Evolutionary conservation across 64 coral and sea anemone species (phyloP), one percentile per base, ranked within the genome.

Genomic region (Anthopleura sola): DNA sequence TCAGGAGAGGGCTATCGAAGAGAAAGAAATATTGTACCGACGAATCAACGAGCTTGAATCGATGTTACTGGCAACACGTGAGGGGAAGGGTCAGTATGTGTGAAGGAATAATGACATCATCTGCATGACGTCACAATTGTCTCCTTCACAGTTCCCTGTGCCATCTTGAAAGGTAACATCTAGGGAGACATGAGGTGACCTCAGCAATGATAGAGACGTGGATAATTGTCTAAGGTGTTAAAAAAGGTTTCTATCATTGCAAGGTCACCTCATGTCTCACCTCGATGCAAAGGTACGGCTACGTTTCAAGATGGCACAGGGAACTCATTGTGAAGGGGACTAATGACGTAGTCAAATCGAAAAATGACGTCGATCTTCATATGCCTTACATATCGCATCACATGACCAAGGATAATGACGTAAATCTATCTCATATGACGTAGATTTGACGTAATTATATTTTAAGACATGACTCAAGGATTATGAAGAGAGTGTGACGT

Each of bases 21-120:
- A 83, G 23, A 54, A 83, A 21, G 82, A 83, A 37, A 38, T 60
- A 28, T 83, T 83, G 82, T 60, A 83, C n/a, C 38, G 28, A 83
- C 21, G 82, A 83, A 83, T 83, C 29, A 37, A 83, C 18, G 82
- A 83, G 50, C 82, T 83, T 5, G 82, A 83, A 33, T 24, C 82
- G 19, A 79, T 79, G 76, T 26, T 79, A 23, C 17, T 79, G 44
- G 76, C 76, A 0, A 13, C 76, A 7, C 34, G 37, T 14, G 66
- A 34, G 29, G 66, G 8, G 23, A 71, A 71, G 28, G 29, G 66
- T 32, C 66, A 71, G 29, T 34, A 71, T 32, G 28, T 32, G 28
- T 34, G 66, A 71, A 53, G 7, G 5, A 28, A 20, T 8, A 5
- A 28, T 29, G 62, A 32, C 62, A 23, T 26, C 26, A 26, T n/a